Evolutionary conservation across 2,113 vertebrate genomes (phyloP).

Genomic region (Corvus hawaiiensis): DNA sequence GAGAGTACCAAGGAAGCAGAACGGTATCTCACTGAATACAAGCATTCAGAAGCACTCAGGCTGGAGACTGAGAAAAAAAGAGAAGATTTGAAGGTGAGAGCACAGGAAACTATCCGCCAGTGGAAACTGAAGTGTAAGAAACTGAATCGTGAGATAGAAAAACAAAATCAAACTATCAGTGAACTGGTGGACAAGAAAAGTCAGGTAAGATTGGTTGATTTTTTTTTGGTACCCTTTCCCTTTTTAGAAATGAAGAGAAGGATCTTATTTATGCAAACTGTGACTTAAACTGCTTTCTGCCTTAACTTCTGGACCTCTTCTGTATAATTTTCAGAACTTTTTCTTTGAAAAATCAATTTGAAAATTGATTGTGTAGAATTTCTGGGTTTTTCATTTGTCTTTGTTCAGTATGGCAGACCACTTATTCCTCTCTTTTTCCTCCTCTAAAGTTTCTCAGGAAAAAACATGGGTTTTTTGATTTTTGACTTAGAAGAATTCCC

Average conservation of each 20-base stretch:
- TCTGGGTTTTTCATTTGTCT: background rate
- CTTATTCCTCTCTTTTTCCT: background rate
- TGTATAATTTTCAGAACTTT: background rate
- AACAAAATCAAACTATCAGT: conserved; percentile 64
- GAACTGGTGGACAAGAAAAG: conserved; percentile 71
- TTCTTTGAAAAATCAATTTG: background rate
- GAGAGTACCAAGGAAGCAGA: conserved; percentile 73
- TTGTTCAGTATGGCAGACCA: background rate
- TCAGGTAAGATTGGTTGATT: conserved; percentile 64
- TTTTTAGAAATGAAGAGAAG: background rate
- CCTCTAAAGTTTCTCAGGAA: background rate
- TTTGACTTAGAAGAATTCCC: background rate
- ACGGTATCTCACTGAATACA: conserved; percentile 66
- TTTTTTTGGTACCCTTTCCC: background rate
- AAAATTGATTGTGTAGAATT: background rate
- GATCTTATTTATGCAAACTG: background rate
- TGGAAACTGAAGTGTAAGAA: conserved; percentile 89
- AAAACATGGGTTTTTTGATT: background rate
- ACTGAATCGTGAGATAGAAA: conserved; percentile 79
- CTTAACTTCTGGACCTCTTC: background rate
- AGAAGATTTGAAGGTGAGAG: conserved; percentile 84
- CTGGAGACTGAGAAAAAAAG: conserved; percentile 77
- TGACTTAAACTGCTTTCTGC: background rate
- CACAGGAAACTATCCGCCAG: conserved; percentile 83
- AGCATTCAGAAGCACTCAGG: conserved; percentile 76